Conservation (phyloP, 2,113 vertebrate genomes). For the Miniopterus natalensis region DNA sequence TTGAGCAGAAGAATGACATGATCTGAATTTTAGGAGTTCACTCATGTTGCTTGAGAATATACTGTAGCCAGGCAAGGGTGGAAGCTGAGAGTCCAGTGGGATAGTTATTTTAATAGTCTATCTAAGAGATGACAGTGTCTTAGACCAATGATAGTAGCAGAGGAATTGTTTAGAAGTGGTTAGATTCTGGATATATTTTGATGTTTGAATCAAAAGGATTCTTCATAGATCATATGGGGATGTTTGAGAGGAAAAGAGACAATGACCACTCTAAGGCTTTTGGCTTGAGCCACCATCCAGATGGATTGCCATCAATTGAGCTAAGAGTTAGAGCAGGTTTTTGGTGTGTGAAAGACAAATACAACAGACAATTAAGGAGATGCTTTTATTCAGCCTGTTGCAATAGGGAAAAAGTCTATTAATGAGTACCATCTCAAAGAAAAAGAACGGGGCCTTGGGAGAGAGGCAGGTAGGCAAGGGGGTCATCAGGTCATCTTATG, state of each 20-base stretch:
- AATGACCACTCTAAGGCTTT: background rate
- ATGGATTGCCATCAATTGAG: background rate
- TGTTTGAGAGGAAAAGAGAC: background rate
- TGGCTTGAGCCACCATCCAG: background rate
- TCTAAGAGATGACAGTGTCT: background rate
- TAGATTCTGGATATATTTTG: background rate
- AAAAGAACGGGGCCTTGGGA: background rate
- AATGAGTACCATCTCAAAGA: background rate
- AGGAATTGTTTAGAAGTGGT: background rate
- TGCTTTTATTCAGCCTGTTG: background rate
- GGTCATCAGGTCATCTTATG: background rate
- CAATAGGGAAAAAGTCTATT: background rate
- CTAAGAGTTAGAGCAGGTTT: background rate
- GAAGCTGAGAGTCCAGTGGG: background rate
- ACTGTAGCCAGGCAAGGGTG: background rate
- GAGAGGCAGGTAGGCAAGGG: background rate
- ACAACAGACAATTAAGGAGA: background rate
- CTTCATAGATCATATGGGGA: background rate
- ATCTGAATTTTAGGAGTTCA: constrained; percentile 20
- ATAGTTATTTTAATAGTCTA: background rate
- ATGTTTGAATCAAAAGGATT: background rate
- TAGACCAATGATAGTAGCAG: background rate
- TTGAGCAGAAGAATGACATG: background rate
- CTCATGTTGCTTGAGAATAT: background rate
- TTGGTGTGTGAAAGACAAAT: background rate